Evolutionary conservation across 2,113 vertebrate genomes (phyloP).

Genomic region (Pachypanchax playfairii): DNA sequence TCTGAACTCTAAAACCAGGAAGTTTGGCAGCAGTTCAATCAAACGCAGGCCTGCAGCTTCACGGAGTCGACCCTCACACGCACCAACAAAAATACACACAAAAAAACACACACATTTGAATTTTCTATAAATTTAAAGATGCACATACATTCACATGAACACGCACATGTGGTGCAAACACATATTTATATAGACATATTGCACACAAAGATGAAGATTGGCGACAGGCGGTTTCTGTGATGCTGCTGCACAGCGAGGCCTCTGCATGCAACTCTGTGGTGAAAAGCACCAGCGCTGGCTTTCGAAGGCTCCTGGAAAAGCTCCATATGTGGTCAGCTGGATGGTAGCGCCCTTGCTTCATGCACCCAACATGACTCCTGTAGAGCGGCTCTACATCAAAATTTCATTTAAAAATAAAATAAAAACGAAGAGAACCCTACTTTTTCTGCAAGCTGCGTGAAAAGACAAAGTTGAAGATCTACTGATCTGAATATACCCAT

Average conservation of each 20-base stretch:
- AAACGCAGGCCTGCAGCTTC: slow-evolving; percentile 58
- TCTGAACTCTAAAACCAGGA: slow-evolving; percentile 36
- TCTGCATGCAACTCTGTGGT: slow-evolving; percentile 66
- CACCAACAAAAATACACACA: slow-evolving; percentile 16
- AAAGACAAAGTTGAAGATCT: background rate
- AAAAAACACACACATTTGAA: background rate
- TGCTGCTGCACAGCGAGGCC: slow-evolving; percentile 47
- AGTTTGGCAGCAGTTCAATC: slow-evolving; percentile 50
- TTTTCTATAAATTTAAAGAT: slow-evolving; percentile 23
- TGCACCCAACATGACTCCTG: slow-evolving; percentile 49
- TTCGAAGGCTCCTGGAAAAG: slow-evolving; percentile 53
- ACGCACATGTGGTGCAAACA: slow-evolving; percentile 14
- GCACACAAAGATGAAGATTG: slow-evolving; percentile 33
- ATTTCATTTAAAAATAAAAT: slow-evolving; percentile 9
- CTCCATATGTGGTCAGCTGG: slow-evolving; percentile 67
- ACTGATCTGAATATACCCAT: background rate
- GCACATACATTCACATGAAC: slow-evolving; percentile 12
- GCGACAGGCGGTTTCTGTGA: slow-evolving; percentile 60
- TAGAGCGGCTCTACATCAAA: slow-evolving; percentile 28
- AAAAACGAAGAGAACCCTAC: slow-evolving; percentile 8
- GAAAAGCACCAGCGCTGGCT: slow-evolving; percentile 46
- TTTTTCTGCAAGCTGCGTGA: slow-evolving; percentile 11
- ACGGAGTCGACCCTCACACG: slow-evolving; percentile 18
- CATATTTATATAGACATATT: slow-evolving; percentile 8
- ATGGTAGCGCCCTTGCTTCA: slow-evolving; percentile 64